Percentiles rank a stretch among this genome's conserved stretches.
Evolutionary conservation across 2,113 vertebrate species (phyloP).

Genomic region (Ailuropoda melanoleuca): DNA sequence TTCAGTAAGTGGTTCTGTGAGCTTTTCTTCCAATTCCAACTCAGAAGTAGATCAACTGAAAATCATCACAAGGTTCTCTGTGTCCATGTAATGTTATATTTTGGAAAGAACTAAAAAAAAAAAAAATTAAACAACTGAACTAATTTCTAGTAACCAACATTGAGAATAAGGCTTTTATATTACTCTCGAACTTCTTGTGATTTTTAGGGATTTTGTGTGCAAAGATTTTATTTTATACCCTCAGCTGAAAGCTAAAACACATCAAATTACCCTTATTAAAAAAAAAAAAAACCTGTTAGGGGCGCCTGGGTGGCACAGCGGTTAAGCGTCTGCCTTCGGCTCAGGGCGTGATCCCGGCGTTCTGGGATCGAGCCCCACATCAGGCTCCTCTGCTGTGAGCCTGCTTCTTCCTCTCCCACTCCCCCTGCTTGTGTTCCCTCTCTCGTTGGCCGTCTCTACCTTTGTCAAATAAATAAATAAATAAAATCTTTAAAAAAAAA

Average conservation of each 20-base stretch:
- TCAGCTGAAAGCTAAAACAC: neutral
- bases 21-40: neutral
- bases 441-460: too few relatives aligned
- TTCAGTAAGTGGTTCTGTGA: neutral
- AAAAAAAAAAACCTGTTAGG: too few relatives aligned
- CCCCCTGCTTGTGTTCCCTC: too few relatives aligned
- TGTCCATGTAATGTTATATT: neutral
- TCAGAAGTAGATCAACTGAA: neutral
- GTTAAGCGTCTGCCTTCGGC: too few relatives aligned
- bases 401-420: too few relatives aligned
- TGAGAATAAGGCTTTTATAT: neutral
- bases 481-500: neutral
- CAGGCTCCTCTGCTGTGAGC: too few relatives aligned
- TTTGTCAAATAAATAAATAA: too few relatives aligned
- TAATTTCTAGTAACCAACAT: neutral
- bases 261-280: neutral
- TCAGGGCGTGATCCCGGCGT: too few relatives aligned
- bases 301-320: too few relatives aligned
- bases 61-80: neutral
- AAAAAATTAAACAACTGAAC: neutral
- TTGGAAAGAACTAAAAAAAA: neutral
- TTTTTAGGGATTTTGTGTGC: neutral
- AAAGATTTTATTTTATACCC: slow-evolving; percentile 2
- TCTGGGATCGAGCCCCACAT: too few relatives aligned
- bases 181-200: neutral